phyloP scores from a whole-genome alignment of 2,797 vertebrate species.

The Neosalanx taihuensis region DNA sequence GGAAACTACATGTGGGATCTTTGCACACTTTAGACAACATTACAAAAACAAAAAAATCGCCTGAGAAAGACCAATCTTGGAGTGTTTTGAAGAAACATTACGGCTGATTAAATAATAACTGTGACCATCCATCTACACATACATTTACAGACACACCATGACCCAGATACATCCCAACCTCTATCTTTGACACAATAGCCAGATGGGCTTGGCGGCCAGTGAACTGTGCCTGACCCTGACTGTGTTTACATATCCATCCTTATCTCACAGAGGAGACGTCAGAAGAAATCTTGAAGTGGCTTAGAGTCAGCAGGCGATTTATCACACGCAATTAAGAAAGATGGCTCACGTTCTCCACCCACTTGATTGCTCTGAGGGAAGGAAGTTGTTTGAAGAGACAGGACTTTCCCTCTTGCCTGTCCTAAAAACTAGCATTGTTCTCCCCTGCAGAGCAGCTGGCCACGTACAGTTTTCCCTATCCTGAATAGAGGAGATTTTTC shows the following conservation, averaged over 20 bases:
- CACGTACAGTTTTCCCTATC: neutral
- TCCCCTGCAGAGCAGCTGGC: neutral
- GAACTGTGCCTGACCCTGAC: constrained; percentile 41
- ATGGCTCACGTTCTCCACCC: constrained; percentile 46
- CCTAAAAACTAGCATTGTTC: constrained; percentile 25
- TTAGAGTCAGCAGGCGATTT: constrained; percentile 32
- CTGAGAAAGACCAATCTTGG: neutral
- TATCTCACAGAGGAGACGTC: constrained; percentile 13
- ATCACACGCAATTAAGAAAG: constrained; percentile 29
- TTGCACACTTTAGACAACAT: neutral
- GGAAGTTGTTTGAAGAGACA: constrained; percentile 44
- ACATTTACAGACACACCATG: neutral
- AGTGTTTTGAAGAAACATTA: neutral
- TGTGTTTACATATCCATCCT: constrained; percentile 29
- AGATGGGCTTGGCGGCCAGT: constrained; percentile 8
- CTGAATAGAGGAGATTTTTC: no score
- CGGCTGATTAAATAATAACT: neutral
- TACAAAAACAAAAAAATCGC: no score
- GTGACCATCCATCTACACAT: neutral
- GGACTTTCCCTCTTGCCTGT: constrained; percentile 23
- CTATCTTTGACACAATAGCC: neutral
- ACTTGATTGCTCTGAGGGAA: constrained; percentile 53
- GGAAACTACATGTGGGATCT: neutral
- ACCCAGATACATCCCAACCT: neutral
- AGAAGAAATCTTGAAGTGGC: constrained; percentile 25